These are phyloP conservation scores for Cacatua alba DNA, from an alignment of 2,113 vertebrate species.

Conservation along the genomic window DNA sequence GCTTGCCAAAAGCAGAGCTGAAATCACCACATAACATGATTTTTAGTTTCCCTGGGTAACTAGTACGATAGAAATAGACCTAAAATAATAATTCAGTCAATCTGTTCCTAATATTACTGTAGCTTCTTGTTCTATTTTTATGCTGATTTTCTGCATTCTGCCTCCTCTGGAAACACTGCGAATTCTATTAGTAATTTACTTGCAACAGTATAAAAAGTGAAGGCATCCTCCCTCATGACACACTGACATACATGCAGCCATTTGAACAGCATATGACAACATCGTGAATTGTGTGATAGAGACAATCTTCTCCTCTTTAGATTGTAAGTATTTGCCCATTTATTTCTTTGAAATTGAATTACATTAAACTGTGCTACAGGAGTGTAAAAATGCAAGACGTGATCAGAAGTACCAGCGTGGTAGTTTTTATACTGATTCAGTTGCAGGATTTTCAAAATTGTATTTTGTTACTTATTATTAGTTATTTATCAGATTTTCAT, in stretches of 20 bases:
- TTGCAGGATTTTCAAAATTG: neutral
- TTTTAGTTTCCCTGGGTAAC: neutral
- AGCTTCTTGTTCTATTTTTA: neutral
- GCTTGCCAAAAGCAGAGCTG: neutral
- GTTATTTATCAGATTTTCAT: neutral
- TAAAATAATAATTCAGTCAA: neutral
- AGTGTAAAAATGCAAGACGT: neutral
- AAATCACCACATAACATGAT: neutral
- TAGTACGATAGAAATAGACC: neutral
- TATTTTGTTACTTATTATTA: neutral
- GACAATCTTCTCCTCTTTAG: neutral
- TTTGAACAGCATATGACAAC: neutral
- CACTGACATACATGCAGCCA: neutral
- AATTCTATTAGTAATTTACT: neutral
- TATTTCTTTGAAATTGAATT: neutral
- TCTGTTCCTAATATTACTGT: neutral
- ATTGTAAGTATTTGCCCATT: neutral
- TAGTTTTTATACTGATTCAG: neutral
- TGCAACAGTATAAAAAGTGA: neutral
- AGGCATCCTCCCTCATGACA: neutral
- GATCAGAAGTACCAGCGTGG: neutral
- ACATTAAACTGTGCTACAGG: neutral
- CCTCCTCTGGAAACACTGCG: neutral
- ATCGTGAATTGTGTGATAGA: neutral
- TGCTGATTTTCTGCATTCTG: neutral